phyloP scores from a whole-genome alignment of 2,113 vertebrate genomes.

The Osmerus eperlanus region DNA sequence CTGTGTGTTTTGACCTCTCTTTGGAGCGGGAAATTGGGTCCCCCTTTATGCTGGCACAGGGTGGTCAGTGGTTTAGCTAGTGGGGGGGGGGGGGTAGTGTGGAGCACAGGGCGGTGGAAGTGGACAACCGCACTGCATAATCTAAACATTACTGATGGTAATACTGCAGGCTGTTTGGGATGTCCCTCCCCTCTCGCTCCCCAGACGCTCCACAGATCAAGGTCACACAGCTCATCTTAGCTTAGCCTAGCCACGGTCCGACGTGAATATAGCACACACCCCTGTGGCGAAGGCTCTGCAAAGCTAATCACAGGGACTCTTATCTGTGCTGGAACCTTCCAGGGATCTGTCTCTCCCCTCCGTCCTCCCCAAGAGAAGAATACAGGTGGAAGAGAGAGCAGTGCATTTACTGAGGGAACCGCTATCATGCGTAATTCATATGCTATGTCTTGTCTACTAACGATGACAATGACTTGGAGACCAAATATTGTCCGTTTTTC shows the following conservation, averaged over 20 bases:
- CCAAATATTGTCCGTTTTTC: not conserved
- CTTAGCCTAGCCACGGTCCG: not conserved
- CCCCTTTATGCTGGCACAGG: conserved; percentile 6
- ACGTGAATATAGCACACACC: conserved; percentile 34
- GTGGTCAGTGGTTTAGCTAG: conserved; percentile 22
- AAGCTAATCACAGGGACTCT: conserved; percentile 23
- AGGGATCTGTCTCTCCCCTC: too few species aligned
- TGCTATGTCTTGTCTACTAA: too few species aligned
- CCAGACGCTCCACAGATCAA: conserved; percentile 38
- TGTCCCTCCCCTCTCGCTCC: conserved; percentile 30
- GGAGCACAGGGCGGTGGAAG: conserved; percentile 31
- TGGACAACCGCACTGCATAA: not conserved
- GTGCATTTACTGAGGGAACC: too few species aligned
- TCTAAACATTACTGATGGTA: conserved; percentile 46
- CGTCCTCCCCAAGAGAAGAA: too few species aligned
- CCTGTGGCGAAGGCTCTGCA: conserved; percentile 47
- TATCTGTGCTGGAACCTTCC: not conserved
- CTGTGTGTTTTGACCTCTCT: conserved; percentile 48
- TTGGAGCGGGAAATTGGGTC: conserved; percentile 47
- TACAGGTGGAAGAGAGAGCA: too few species aligned
- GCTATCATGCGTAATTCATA: too few species aligned
- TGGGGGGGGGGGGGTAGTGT: not conserved
- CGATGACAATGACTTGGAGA: too few species aligned
- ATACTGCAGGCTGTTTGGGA: conserved; percentile 51
- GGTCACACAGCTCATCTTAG: conserved; percentile 47